Evolutionary conservation across 2,113 vertebrate species (phyloP).

Genomic region (Lamprotornis superbus): DNA sequence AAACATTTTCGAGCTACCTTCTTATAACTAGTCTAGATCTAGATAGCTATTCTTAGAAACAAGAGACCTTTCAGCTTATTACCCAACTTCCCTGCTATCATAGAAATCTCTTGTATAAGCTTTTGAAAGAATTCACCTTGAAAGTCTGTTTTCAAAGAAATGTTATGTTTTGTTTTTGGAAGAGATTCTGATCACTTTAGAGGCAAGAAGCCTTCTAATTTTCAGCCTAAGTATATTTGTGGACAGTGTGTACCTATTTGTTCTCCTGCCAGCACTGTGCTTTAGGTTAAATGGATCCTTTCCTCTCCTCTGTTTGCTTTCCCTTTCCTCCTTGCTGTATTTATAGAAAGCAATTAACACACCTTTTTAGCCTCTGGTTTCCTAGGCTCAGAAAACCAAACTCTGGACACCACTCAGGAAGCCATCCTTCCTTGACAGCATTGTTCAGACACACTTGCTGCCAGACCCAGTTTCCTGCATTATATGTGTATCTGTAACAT

Average conservation of each 20-base stretch:
- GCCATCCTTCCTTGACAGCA: background rate
- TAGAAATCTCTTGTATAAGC: constrained; percentile 8
- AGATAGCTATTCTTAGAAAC: background rate
- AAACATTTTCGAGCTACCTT: background rate
- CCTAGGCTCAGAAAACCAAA: background rate
- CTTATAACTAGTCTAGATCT: background rate
- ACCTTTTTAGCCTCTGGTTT: background rate
- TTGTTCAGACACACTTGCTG: background rate
- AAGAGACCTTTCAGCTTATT: background rate
- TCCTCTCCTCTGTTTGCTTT: constrained; percentile 16
- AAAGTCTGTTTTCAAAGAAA: constrained; percentile 21
- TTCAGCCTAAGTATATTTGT: constrained; percentile 29
- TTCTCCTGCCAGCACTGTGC: background rate
- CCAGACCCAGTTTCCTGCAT: background rate
- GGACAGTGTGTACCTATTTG: constrained; percentile 8
- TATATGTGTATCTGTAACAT: background rate
- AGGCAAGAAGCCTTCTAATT: constrained; percentile 31
- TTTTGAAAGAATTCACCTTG: background rate
- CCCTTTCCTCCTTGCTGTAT: background rate
- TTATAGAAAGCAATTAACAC: constrained; percentile 3
- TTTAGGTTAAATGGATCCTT: constrained; percentile 37
- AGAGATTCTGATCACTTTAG: background rate
- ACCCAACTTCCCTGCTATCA: background rate
- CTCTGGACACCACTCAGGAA: background rate
- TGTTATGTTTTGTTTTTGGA: background rate